Conservation (phyloP, 2,113 vertebrate species). For the Forbesichthys agassizii region DNA sequence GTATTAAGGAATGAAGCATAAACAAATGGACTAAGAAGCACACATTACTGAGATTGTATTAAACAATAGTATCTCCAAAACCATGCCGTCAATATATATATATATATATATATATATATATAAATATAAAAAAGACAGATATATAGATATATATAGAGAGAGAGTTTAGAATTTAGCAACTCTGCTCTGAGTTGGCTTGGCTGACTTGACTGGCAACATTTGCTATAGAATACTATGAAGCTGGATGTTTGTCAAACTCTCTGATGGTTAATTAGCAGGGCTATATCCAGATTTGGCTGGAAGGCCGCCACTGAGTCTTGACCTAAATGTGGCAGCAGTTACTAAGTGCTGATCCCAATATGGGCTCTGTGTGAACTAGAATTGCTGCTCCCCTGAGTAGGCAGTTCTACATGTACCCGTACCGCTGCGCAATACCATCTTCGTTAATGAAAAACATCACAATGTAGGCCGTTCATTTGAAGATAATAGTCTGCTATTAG, state of each 20-base stretch:
- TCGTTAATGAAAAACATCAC: constrained; percentile 21
- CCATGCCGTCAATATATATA: too few relatives aligned
- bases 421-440: constrained; percentile 34
- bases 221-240: constrained; percentile 27
- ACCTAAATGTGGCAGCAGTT: constrained; percentile 58
- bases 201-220: constrained; percentile 18
- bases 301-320: constrained; percentile 35
- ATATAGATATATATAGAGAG: too few relatives aligned
- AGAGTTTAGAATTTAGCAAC: too few relatives aligned
- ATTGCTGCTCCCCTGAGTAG: constrained; percentile 58
- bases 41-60: not conserved
- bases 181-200: too few relatives aligned
- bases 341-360: constrained; percentile 41
- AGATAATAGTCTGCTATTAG: too few relatives aligned
- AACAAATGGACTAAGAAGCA: not conserved
- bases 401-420: constrained; percentile 62
- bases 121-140: too few relatives aligned
- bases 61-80: not conserved
- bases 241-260: constrained; percentile 25
- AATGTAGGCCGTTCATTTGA: not conserved
- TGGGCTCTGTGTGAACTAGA: constrained; percentile 50
- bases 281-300: constrained; percentile 56
- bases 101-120: too few relatives aligned
- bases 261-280: constrained; percentile 47
- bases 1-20: not conserved